These are phyloP conservation scores for Drosophila paracracens DNA, from an alignment of 2,888 invertebrate species.

Conservation along the genomic window DNA sequence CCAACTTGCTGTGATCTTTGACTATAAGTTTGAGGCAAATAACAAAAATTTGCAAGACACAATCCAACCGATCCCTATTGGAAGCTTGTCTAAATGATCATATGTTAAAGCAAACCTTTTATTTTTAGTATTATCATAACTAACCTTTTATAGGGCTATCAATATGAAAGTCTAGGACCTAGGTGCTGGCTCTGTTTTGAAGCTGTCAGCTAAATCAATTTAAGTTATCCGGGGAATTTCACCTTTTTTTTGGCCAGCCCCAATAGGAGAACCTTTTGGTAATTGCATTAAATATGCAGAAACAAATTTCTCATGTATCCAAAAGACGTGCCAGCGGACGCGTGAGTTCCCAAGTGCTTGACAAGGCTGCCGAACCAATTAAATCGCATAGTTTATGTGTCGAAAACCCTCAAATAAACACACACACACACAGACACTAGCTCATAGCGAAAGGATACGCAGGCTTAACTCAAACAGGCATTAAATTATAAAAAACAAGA, in stretches of 20 bases:
- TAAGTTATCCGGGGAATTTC: slow-evolving; percentile 20
- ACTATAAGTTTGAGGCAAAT: neutral
- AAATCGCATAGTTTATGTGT: slow-evolving; percentile 72
- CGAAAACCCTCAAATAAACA: slow-evolving; percentile 25
- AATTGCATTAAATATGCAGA: slow-evolving; percentile 79
- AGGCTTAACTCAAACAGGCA: slow-evolving; percentile 72
- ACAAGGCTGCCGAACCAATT: slow-evolving; percentile 68
- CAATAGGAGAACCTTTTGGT: slow-evolving; percentile 72
- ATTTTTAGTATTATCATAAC: slow-evolving; percentile 3
- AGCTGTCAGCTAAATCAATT: slow-evolving; percentile 71
- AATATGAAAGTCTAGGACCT: slow-evolving; percentile 16
- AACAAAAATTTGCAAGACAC: neutral
- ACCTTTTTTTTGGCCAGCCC: slow-evolving; percentile 43
- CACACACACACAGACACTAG: slow-evolving; percentile 23
- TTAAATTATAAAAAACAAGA: slow-evolving; percentile 66
- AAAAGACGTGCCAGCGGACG: slow-evolving; percentile 54
- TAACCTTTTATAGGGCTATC: slow-evolving; percentile 43
- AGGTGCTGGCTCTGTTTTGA: slow-evolving; percentile 23
- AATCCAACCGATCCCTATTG: neutral
- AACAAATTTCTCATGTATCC: slow-evolving; percentile 58
- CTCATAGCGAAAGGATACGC: slow-evolving; percentile 54
- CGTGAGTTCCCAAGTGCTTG: slow-evolving; percentile 35
- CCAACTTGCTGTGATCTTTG: neutral
- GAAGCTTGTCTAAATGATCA: neutral
- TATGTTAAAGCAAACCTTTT: neutral